Conservation (phyloP, 2,797 vertebrate species). For the Emydoidea blandingii region DNA sequence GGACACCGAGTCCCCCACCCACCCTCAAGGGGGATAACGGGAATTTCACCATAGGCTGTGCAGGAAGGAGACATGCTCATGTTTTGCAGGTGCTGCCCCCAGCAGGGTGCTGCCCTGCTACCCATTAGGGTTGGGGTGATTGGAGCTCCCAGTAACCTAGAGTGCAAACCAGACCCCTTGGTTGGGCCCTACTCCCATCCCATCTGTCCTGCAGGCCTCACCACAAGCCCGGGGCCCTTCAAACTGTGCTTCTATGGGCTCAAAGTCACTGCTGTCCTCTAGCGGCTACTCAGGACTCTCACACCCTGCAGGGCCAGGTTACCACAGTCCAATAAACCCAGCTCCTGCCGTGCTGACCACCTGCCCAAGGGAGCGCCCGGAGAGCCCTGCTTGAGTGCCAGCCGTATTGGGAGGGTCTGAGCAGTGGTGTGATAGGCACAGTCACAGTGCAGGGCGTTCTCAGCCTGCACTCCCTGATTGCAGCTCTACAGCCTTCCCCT, state of each 20-base stretch:
- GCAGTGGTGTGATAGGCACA: no score
- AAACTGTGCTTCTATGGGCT: background rate
- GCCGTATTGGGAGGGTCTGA: no score
- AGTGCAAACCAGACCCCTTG: no score
- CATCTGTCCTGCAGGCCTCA: background rate
- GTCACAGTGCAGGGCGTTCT: no score
- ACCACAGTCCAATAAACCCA: background rate
- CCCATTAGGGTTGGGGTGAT: background rate
- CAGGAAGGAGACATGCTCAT: background rate
- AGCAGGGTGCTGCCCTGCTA: background rate
- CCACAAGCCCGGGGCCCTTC: background rate
- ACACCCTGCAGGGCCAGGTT: background rate
- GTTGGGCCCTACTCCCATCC: background rate
- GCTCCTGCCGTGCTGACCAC: background rate
- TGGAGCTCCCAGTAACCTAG: background rate
- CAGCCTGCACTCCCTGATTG: background rate
- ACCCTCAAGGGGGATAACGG: no score
- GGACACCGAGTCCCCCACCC: background rate
- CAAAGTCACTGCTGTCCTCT: background rate
- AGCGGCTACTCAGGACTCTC: background rate
- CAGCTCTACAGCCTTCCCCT: background rate
- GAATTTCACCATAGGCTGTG: background rate
- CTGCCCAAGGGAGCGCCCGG: background rate
- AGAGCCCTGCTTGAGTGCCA: rapidly evolving
- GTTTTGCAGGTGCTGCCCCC: background rate